Evolutionary conservation across 1,140 invertebrate genomes (phyloP).

Genomic region (Pachypeltis micranthus): DNA sequence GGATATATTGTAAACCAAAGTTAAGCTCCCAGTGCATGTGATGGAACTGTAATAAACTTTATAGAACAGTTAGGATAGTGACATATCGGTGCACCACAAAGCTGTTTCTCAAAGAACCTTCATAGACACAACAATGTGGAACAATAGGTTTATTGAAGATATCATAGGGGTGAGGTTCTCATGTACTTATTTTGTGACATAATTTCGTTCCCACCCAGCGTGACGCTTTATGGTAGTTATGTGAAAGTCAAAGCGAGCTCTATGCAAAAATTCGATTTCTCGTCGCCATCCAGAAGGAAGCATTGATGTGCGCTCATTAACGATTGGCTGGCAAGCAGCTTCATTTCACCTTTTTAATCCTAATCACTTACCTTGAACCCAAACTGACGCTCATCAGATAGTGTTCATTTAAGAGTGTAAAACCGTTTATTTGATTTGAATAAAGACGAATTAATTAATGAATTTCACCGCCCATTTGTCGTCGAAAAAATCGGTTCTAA

Average conservation of each 20-base stretch:
- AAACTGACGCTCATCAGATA: background rate
- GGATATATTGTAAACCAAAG: too few species aligned
- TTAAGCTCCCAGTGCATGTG: too few species aligned
- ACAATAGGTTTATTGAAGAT: too few species aligned
- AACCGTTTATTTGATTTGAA: too few species aligned
- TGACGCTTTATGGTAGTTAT: background rate
- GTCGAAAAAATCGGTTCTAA: background rate
- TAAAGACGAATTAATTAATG: background rate
- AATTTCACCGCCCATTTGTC: background rate
- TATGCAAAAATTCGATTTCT: background rate
- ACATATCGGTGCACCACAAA: too few species aligned
- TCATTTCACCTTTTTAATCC: background rate
- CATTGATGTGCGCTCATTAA: background rate
- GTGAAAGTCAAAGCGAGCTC: background rate
- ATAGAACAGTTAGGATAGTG: too few species aligned
- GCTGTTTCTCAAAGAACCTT: too few species aligned
- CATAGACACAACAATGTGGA: too few species aligned
- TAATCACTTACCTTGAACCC: background rate
- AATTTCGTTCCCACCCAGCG: background rate
- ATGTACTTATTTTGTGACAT: constrained; percentile 9
- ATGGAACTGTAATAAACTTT: too few species aligned
- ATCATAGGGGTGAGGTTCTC: too few species aligned
- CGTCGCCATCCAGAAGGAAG: background rate
- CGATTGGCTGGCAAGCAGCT: too few species aligned
- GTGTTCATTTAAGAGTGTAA: too few species aligned